Evolutionary conservation across 1,140 invertebrate genomes (phyloP).

Genomic region (Ceratosolen fusciceps): DNA sequence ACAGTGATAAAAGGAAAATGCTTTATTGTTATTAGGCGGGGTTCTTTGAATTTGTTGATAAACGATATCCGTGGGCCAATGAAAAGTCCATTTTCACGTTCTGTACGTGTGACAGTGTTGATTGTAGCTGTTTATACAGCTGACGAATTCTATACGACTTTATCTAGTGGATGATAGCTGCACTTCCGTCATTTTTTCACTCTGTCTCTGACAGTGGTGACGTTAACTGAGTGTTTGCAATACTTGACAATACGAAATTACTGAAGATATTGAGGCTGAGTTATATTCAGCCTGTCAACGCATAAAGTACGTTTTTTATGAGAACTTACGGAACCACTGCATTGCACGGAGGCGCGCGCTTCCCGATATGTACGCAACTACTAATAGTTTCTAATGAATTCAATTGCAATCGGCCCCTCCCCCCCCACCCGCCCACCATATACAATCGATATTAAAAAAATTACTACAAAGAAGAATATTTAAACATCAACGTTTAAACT

Average conservation of each 20-base stretch:
- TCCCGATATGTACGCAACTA: too few relatives aligned
- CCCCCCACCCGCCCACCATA: too few relatives aligned
- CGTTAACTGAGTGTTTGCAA: conserved; percentile 15
- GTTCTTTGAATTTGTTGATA: background rate
- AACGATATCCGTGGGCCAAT: background rate
- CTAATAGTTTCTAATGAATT: too few relatives aligned
- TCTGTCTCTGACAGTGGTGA: conserved; percentile 31
- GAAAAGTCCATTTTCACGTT: background rate
- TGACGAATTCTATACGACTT: background rate
- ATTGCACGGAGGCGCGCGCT: background rate
- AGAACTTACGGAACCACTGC: background rate
- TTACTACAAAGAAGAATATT: too few relatives aligned
- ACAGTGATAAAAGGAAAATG: too few relatives aligned
- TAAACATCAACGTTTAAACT: too few relatives aligned
- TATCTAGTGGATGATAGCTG: conserved; percentile 18
- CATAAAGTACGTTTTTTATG: background rate
- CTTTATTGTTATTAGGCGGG: background rate
- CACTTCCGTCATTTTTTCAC: conserved; percentile 24
- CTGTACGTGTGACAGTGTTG: background rate
- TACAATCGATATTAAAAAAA: too few relatives aligned
- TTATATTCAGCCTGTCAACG: background rate
- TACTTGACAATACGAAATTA: conserved; percentile 28
- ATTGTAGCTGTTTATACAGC: conserved; percentile 4
- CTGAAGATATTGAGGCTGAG: background rate
- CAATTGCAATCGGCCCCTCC: too few relatives aligned